Conservation (phyloP, 2,888 invertebrate genomes). For the Chalcis sispes region DNA sequence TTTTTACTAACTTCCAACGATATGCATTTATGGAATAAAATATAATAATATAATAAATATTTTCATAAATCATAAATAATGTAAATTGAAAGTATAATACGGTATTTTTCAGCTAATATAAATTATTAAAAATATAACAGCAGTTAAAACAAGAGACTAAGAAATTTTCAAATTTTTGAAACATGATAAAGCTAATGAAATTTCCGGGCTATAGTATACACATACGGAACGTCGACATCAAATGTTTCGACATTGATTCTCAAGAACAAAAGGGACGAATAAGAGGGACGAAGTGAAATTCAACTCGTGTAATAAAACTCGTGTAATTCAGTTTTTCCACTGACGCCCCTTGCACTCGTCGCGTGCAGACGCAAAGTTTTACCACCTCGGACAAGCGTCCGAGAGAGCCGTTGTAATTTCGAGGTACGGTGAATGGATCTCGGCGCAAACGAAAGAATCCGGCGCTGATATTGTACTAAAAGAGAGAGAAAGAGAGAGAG, state of each 20-base stretch:
- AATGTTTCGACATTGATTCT: background rate
- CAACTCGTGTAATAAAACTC: slow-evolving; percentile 16
- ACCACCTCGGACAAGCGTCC: background rate
- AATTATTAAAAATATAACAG: no score
- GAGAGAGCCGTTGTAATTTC: slow-evolving; percentile 29
- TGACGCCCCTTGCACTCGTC: no score
- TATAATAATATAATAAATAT: no score
- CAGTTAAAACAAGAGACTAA: no score
- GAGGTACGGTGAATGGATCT: slow-evolving; percentile 36
- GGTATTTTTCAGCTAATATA: no score
- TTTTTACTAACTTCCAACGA: no score
- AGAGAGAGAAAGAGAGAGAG: no score
- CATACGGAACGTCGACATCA: background rate
- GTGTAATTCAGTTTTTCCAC: slow-evolving; percentile 32
- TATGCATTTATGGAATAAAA: no score
- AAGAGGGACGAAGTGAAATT: background rate
- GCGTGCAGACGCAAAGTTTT: slow-evolving; percentile 13
- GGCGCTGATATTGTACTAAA: background rate
- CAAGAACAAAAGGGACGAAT: background rate
- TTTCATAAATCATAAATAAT: no score
- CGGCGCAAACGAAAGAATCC: background rate
- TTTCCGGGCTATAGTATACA: background rate
- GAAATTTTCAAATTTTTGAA: no score
- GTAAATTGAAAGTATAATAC: no score
- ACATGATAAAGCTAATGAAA: slow-evolving; percentile 9